Base-by-base conservation (phyloP, 2,888 invertebrate species). In the Axea sp. region DNA sequence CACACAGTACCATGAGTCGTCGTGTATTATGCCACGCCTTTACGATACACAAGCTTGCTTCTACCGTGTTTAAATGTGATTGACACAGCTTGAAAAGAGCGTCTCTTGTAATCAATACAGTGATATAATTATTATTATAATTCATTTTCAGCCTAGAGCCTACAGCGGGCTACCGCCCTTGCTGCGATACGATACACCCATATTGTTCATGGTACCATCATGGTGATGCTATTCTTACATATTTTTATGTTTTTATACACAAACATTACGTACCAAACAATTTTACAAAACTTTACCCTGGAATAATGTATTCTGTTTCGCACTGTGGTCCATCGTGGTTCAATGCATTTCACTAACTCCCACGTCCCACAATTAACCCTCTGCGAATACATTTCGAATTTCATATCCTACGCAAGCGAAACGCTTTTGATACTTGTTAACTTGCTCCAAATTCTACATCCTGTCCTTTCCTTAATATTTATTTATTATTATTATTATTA, bases 211-310 rank as follows among this genome's bases (percentile, higher is more conserved):
- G 64, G 67, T 75, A 77, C 73, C 67, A 55, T 67, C 35, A 43
- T 75, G 53, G 65, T 76, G 60, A 78, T 78, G 74, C 60, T 64
- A 74, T 39, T 55, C 65, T 75, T 65, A 65, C 75, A 76, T 64
- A 55, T 19, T 51, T 73, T 75, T 73, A 74, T 41, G 30, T 64
- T 57, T 80, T 78, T 78, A 76, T 81, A 83, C 81, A 83, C 81
- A 81, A 83, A 83, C 82, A 84, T 83, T 79, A 81, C 80, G 76
- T 80, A 82, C 80, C 81, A 81, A 81, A 85, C 80, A 81, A 84
- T 83, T 83, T 82, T 84, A 76, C 75, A 76, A 77, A 78, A 78
- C 47, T 33, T 78, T 76, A 73, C 80, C 64, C 86, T 86, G 86
- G 82, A 85, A 82, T 83, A 82, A 82, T 80, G 75, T 79, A 75